Evolutionary conservation across 2,888 invertebrate species (phyloP), one percentile per base, ranked within the genome.

Genomic region (Stenolophus ochropezus): DNA sequence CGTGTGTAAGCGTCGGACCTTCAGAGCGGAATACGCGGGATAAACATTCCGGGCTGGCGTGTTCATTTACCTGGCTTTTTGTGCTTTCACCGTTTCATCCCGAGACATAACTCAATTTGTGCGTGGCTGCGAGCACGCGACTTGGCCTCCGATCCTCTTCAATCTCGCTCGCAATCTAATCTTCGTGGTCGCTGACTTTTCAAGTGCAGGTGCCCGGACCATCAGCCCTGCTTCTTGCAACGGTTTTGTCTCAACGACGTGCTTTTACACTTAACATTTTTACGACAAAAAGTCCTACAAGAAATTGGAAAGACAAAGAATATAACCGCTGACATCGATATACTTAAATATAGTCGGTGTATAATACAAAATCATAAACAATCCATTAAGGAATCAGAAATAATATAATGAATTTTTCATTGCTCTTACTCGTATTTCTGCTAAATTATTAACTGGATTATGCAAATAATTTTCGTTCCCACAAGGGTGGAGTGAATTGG

Each of bases 151-250:
- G 42, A 56, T 76, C 53, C 76, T 77, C 47, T 77, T 77, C 77
- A 77, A 77, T 65, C 61, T 77, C 65, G 77, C 23, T 61, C 77
- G 47, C 47, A 77, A 77, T 77, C 77, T 65, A 77, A 77, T 77
- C 77, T 77, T 23, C 20, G 77, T 25, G 61, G 77, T 77, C 65
- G 42, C 61, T 65, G 76, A 76, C 76, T 58, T 58, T 76, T 58
- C 76, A 76, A 76, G 56, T 58, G 76, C 56, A 56, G 58, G 76
- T 76, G 76, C 76, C 5, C 4, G 16, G 16, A 3, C 51, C 51
- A 23, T 51, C 53, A 51, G 53, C 8, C 25, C 8, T 33, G 8
- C 74, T 51, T 75, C 18, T 71, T 33, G 18, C 16, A 25, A 16
- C 42, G n/a, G 14, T 71, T 71, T 27, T 27, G 27, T 16, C 65